Evolutionary conservation across 2,888 invertebrate genomes (phyloP), one percentile per base, ranked within the genome.

Genomic region (Drosophila pegasa): DNA sequence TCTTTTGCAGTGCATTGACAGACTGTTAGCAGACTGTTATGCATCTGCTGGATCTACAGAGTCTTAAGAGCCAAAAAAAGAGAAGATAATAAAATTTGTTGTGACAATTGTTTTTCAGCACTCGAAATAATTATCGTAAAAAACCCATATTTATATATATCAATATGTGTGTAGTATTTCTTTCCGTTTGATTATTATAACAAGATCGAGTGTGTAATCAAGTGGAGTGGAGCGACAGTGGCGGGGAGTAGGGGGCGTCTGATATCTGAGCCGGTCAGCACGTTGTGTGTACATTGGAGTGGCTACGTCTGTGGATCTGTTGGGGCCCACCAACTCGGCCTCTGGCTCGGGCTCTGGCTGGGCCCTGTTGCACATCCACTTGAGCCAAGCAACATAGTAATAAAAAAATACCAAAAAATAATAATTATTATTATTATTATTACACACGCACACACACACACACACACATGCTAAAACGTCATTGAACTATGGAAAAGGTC

Each of bases 401-500:
- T 71, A 81, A 84, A 72, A 84, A 72, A 87, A 87, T 75, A 78
- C 75, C 65, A 70, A 79, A 56, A 68, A 76, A 85, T 78, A 74
- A 75, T 77, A 52, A 78, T 85, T 47, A 87, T 84, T 64, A 83
- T 83, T 77, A 88, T 35, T 35, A n/a, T n/a, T 35, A 35, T 25
- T 25, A 25, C 58, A 51, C 57, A 9, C 22, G 37, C 71, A 61
- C 38, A 40, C 52, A 58, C 60, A 57, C 58, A 48, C 57, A 33
- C 40, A 27, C 45, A 27, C 29, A 55, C 41, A 54, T 38, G 60
- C 59, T 57, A 60, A 71, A 80, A 77, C 89, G 87, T 89, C 89
- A 89, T 87, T 87, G 90, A 87, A 87, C 87, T 89, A 75, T 84
- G 75, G 45, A 79, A 86, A 78, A 79, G 89, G 87, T 87, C 87